These are phyloP conservation scores for Panonychus citri DNA, from an alignment of 1,140 invertebrate species.

Conservation along the genomic window DNA sequence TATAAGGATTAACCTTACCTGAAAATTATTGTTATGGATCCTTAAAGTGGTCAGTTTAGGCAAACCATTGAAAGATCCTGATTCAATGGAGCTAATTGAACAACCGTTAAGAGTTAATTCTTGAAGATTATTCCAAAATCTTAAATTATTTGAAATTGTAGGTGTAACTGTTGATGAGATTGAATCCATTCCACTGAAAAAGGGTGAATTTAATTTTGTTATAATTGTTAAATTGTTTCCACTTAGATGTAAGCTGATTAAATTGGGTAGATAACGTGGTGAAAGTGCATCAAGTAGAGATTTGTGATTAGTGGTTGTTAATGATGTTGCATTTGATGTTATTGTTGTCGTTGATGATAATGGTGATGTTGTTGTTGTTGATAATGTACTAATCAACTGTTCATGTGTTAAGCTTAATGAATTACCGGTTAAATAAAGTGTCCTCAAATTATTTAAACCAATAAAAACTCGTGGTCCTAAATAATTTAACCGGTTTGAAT, in stretches of 20 bases:
- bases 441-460: too few species aligned
- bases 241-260: not conserved
- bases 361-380: too few species aligned
- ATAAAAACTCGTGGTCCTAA: too few species aligned
- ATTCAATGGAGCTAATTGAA: not conserved
- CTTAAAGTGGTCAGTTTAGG: not conserved
- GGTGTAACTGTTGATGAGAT: too few species aligned
- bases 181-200: not conserved
- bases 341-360: too few species aligned
- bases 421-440: too few species aligned
- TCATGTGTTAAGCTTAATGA: too few species aligned
- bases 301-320: too few species aligned
- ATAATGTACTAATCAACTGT: too few species aligned
- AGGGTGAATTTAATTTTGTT: not conserved
- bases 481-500: slow-evolving; percentile 50
- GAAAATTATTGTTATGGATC: not conserved
- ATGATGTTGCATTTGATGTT: too few species aligned
- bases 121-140: not conserved
- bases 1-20: not conserved
- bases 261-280: not conserved
- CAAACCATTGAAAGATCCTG: not conserved
- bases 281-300: not conserved
- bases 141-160: not conserved
- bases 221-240: not conserved
- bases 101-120: not conserved